Conservation (phyloP, 2,888 invertebrate species). For the Pristionchus mayeri region DNA sequence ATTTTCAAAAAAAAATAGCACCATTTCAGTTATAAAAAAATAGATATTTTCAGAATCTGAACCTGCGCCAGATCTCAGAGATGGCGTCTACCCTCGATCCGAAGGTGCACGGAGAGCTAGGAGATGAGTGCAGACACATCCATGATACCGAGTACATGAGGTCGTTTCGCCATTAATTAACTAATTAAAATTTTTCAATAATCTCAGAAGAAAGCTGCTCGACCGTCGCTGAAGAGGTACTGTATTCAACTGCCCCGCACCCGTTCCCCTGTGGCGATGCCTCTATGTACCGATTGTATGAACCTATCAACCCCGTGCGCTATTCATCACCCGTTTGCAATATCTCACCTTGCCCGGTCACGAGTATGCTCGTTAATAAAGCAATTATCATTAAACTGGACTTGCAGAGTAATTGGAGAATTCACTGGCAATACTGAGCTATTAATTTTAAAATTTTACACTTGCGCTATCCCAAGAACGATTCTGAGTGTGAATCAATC, state of each 20-base stretch:
- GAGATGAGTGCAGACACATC: slow-evolving; percentile 41
- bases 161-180: slow-evolving; percentile 26
- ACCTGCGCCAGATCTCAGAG: slow-evolving; percentile 35
- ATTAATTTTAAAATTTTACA: too few relatives aligned
- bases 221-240: slow-evolving; percentile 45
- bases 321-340: not conserved
- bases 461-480: too few relatives aligned
- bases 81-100: slow-evolving; percentile 38
- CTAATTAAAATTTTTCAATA: not conserved
- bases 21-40: not conserved
- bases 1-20: not conserved
- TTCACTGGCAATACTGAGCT: too few relatives aligned
- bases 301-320: not conserved
- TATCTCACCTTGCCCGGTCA: slow-evolving; percentile 17
- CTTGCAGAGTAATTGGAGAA: too few relatives aligned
- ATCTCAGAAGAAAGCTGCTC: slow-evolving; percentile 46
- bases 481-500: not conserved
- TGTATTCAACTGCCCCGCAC: not conserved
- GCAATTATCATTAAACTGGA: not conserved
- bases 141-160: slow-evolving; percentile 48
- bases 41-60: slow-evolving; percentile 11
- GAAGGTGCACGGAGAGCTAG: not conserved
- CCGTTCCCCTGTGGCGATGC: not conserved
- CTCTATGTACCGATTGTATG: not conserved
- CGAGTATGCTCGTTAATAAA: slow-evolving; percentile 5